A percentile compares a stretch with the other conserved stretches of the same genome.
These are phyloP conservation scores for Drosophila pallidifrons DNA, from an alignment of 1,140 invertebrate species.

Conservation along the genomic window DNA sequence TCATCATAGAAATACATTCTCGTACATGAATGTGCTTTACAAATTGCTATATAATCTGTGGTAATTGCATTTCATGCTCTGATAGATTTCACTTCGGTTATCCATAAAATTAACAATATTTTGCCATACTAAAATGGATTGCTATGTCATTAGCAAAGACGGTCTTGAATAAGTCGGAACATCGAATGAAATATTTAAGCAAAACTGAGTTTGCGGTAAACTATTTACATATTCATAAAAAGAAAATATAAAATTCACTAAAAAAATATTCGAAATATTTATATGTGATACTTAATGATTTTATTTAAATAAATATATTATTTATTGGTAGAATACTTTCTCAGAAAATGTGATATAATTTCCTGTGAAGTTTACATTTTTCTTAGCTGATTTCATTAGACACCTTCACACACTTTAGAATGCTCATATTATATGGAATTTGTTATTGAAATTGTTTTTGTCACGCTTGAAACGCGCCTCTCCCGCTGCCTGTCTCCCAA, in stretches of 20 bases:
- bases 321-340: no score
- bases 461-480: conserved; percentile 23
- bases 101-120: conserved; percentile 10
- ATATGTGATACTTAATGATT: no score
- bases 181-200: no score
- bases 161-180: no score
- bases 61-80: conserved; percentile 26
- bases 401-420: not conserved
- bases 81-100: conserved; percentile 17
- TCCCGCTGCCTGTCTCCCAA: not conserved
- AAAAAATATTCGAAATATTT: no score
- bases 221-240: no score
- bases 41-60: conserved; percentile 16
- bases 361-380: no score
- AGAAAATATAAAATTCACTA: no score
- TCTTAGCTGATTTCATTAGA: not conserved
- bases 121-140: conserved; percentile 3
- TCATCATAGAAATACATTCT: not conserved
- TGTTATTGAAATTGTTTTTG: conserved; percentile 15
- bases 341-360: no score
- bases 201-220: no score
- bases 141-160: not conserved
- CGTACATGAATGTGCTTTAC: not conserved
- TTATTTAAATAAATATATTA: no score
- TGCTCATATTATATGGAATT: not conserved